A percentile compares a stretch with the other conserved stretches of the same genome.
Evolutionary conservation across 2,888 invertebrate species (phyloP).

Genomic region (Rhamphomyia laevipes): DNA sequence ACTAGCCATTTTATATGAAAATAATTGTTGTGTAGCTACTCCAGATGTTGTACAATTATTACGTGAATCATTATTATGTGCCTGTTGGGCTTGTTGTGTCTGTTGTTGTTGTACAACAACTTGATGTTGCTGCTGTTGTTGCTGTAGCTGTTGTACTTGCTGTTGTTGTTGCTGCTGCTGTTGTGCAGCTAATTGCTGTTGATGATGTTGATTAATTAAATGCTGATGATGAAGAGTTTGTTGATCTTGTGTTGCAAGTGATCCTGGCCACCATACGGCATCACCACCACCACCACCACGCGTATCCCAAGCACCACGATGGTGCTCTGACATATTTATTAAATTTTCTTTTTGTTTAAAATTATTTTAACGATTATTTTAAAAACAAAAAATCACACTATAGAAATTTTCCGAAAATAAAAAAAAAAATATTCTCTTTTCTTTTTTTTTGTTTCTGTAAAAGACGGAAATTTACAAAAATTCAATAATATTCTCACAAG

Average conservation of each 20-base stretch:
- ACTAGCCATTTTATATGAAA: slow-evolving; percentile 77
- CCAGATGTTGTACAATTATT: slow-evolving; percentile 47
- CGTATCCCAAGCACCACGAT: slow-evolving; percentile 52
- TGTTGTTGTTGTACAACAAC: slow-evolving; percentile 40
- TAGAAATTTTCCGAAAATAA: neutral
- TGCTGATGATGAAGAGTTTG: slow-evolving; percentile 40
- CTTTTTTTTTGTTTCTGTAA: neutral
- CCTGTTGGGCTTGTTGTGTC: slow-evolving; percentile 38
- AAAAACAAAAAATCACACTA: neutral
- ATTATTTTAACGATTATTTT: neutral
- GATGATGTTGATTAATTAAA: slow-evolving; percentile 42
- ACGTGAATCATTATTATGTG: slow-evolving; percentile 41
- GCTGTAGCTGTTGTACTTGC: slow-evolving; percentile 34
- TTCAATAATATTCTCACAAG: slow-evolving; percentile 7
- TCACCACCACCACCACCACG: slow-evolving; percentile 39
- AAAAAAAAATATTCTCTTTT: neutral
- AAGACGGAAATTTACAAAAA: too few relatives aligned
- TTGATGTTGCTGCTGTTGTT: slow-evolving; percentile 39
- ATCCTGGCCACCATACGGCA: slow-evolving; percentile 47
- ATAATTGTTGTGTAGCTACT: slow-evolving; percentile 58
- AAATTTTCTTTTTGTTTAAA: neutral
- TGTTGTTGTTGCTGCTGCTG: slow-evolving; percentile 39
- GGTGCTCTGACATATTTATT: slow-evolving; percentile 49
- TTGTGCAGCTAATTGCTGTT: slow-evolving; percentile 41
- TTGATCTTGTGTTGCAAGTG: slow-evolving; percentile 40